A percentile compares a stretch with the other conserved stretches of the same genome.
phyloP scores from a whole-genome alignment of 1,140 invertebrate species.

The Drosophila equinoxialis region DNA sequence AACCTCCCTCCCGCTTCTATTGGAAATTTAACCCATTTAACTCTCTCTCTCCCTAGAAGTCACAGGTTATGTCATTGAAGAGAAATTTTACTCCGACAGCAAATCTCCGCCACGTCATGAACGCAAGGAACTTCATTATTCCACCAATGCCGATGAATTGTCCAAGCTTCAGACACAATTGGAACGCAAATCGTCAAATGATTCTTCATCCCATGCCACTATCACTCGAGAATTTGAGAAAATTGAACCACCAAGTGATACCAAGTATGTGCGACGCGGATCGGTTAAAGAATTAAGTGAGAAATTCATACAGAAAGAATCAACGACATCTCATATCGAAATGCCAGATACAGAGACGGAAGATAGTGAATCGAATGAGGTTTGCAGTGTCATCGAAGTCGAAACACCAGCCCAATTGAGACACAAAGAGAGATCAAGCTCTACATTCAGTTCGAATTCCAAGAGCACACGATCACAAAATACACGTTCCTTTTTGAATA shows the following conservation, averaged over 20 bases:
- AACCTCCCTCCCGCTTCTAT: neutral
- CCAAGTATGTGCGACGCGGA: slow-evolving; percentile 85
- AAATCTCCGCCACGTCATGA: slow-evolving; percentile 87
- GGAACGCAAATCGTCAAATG: slow-evolving; percentile 40
- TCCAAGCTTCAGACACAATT: slow-evolving; percentile 72
- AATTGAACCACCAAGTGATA: slow-evolving; percentile 58
- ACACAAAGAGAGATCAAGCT: slow-evolving; percentile 38
- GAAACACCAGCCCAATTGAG: slow-evolving; percentile 61
- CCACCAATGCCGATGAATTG: slow-evolving; percentile 86
- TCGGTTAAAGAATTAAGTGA: slow-evolving; percentile 89
- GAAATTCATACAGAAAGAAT: slow-evolving; percentile 86
- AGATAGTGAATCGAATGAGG: slow-evolving; percentile 70
- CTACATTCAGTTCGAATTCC: slow-evolving; percentile 43
- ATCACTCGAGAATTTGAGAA: slow-evolving; percentile 64
- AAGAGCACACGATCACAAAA: slow-evolving; percentile 39
- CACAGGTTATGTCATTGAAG: slow-evolving; percentile 86
- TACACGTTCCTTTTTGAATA: slow-evolving; percentile 87
- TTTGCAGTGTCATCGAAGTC: slow-evolving; percentile 69
- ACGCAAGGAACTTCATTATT: slow-evolving; percentile 87
- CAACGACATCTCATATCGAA: slow-evolving; percentile 19
- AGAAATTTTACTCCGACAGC: slow-evolving; percentile 87
- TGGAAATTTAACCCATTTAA: neutral
- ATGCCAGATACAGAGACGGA: slow-evolving; percentile 59
- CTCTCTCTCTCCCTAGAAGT: slow-evolving; percentile 82
- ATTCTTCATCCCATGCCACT: slow-evolving; percentile 45